phyloP scores from a whole-genome alignment of 2,113 vertebrate species.

The Eudyptes chrysolophus region DNA sequence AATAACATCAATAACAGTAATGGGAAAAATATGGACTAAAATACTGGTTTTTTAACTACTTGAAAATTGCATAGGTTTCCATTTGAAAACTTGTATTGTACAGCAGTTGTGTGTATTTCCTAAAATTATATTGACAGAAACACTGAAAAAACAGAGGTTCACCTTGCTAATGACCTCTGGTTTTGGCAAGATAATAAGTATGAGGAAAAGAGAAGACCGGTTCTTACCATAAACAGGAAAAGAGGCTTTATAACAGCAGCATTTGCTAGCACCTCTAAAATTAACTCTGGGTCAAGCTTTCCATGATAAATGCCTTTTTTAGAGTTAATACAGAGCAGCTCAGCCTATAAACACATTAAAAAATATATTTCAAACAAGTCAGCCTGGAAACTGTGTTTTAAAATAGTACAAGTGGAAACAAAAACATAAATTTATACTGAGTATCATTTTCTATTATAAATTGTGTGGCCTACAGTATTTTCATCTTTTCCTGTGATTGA shows the following conservation, averaged over 20 bases:
- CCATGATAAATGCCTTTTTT: slow-evolving; percentile 12
- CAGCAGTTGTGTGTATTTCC: not conserved
- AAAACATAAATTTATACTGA: not conserved
- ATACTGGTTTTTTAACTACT: not conserved
- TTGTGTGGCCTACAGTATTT: not conserved
- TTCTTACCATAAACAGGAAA: slow-evolving; percentile 57
- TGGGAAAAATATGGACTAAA: not conserved
- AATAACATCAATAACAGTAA: not conserved
- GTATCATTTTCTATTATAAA: not conserved
- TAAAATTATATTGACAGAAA: not conserved
- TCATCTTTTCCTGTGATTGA: not conserved
- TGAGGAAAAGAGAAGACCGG: not conserved
- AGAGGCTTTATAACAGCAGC: slow-evolving; percentile 1
- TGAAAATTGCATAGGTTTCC: not conserved
- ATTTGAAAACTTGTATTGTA: not conserved
- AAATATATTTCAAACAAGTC: not conserved
- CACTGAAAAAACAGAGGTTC: slow-evolving; percentile 7
- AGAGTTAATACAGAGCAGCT: slow-evolving; percentile 16
- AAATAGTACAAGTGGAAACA: slow-evolving; percentile 21
- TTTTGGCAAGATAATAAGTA: slow-evolving; percentile 25
- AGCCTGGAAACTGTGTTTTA: not conserved
- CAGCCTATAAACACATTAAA: not conserved
- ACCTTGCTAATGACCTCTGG: slow-evolving; percentile 36
- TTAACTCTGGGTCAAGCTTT: slow-evolving; percentile 40
- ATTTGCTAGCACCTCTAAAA: slow-evolving; percentile 52